Evolutionary conservation across 2,888 invertebrate genomes (phyloP).

Genomic region (Macrostomum cliftonense): DNA sequence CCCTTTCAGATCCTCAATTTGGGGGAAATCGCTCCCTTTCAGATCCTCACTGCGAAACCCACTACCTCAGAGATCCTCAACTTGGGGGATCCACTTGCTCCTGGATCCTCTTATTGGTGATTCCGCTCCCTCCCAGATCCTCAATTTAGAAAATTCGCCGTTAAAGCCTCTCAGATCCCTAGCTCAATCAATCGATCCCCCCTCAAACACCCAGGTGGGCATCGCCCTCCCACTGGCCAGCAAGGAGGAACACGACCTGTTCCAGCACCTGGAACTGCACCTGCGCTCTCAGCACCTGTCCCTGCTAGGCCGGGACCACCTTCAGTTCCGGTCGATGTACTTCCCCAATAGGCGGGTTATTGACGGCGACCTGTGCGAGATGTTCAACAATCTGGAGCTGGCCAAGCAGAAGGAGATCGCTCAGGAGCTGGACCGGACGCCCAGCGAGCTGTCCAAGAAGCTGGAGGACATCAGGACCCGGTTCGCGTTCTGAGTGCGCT

Average conservation of each 20-base stretch:
- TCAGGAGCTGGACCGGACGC: conserved; percentile 75
- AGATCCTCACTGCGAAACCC: too few relatives aligned
- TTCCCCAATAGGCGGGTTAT: conserved; percentile 92
- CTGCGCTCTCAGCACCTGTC: conserved; percentile 92
- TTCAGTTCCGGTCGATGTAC: conserved; percentile 87
- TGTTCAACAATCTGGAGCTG: conserved; percentile 83
- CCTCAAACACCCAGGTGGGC: conserved; percentile 17
- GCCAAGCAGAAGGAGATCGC: conserved; percentile 83
- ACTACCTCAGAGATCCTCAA: too few relatives aligned
- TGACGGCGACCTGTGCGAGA: conserved; percentile 95
- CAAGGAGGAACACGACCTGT: conserved; percentile 74
- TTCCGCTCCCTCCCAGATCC: too few relatives aligned
- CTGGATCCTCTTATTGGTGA: too few relatives aligned
- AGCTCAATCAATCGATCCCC: not conserved
- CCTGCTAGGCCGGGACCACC: conserved; percentile 83
- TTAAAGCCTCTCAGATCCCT: not conserved
- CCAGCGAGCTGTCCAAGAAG: conserved; percentile 92
- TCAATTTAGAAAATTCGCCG: too few relatives aligned
- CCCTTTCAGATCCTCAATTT: too few relatives aligned
- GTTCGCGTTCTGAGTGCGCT: conserved; percentile 88
- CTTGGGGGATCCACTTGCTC: too few relatives aligned
- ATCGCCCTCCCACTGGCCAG: conserved; percentile 37
- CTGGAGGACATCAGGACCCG: conserved; percentile 92
- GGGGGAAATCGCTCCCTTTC: too few relatives aligned
- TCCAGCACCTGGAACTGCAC: conserved; percentile 97